phyloP scores from a whole-genome alignment of 1,140 invertebrate genomes.

The Probaryconus sp. region DNA sequence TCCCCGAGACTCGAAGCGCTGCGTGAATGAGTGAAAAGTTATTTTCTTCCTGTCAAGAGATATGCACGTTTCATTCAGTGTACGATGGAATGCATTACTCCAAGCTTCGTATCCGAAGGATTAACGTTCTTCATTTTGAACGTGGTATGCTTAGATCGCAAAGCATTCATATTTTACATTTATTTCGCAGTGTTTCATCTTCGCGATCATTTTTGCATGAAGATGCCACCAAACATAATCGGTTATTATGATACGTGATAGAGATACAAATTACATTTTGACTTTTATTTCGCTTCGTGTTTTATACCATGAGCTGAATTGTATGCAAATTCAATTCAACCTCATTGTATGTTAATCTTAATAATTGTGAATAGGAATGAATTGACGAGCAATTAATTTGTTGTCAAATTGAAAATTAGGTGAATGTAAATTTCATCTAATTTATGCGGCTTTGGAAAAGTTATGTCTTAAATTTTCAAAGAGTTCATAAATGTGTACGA shows the following conservation, averaged over 20 bases:
- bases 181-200: conserved; percentile 27
- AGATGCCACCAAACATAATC: conserved; percentile 16
- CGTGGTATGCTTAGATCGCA: conserved; percentile 34
- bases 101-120: conserved; percentile 10
- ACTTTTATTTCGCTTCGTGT: conserved; percentile 27
- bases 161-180: conserved; percentile 38
- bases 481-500: too few species aligned
- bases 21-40: conserved; percentile 32
- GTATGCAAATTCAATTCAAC: conserved; percentile 33
- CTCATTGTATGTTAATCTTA: conserved; percentile 37
- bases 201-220: conserved; percentile 21
- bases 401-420: conserved; percentile 21
- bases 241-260: conserved; percentile 32
- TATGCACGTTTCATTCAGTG: conserved; percentile 41
- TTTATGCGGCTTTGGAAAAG: too few species aligned
- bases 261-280: conserved; percentile 38
- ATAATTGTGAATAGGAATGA: not conserved
- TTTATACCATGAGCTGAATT: conserved; percentile 27
- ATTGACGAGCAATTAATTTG: not conserved
- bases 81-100: conserved; percentile 36
- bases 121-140: conserved; percentile 40
- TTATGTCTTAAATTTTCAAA: too few species aligned
- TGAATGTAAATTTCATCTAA: too few species aligned
- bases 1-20: not conserved
- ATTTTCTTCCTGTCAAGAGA: conserved; percentile 25